Evolutionary conservation across 2,888 invertebrate genomes (phyloP), one percentile per base, ranked within the genome.

Genomic region (Serrognathus titanus): DNA sequence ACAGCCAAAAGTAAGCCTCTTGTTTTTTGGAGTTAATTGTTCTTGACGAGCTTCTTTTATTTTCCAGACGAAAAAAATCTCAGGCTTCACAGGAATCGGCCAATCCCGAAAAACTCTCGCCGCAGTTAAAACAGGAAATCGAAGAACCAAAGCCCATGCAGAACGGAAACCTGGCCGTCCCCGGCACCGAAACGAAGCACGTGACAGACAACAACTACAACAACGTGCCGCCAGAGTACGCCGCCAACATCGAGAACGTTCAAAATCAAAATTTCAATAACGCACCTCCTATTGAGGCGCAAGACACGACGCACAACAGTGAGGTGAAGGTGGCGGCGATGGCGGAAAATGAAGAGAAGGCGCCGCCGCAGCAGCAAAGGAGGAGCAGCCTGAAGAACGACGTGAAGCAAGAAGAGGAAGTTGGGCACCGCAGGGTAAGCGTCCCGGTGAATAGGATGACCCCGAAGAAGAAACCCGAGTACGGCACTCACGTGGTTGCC

Each of bases 381-480:
- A 39, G 64, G 8, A 57, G 63, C 46, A 63, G 64, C 47, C 49
- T 64, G 48, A 66, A 66, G 39, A 58, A 38, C 24, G 60, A 57
- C 10, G 49, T 8, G 8, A 48, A 61, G 6, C 56, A 53, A 50
- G 59, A 57, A 7, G 60, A 55, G n/a, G 36, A 47, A 20, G 54
- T 55, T 2, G 69, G 69, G 49, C 69, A 69, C 43, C 63, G 76
- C 41, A 66, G 75, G 16, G 72, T 73, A 3, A 74, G 71, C 57
- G 66, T 74, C 11, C 72, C 74, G 5, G 69, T 67, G 43, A 71
- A 67, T 51, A 64, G 71, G 48, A 70, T 69, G 11, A 75, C 76
- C 3, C 76, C 76, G 0, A 83, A 71, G 80, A 83, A 75, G 68
- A 83, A 83, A 67, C 48, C 66, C 4, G 76, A 77, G 16, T 74